Base-by-base conservation (phyloP, 2,113 vertebrate genomes). In the Xyliphius kryptos region DNA sequence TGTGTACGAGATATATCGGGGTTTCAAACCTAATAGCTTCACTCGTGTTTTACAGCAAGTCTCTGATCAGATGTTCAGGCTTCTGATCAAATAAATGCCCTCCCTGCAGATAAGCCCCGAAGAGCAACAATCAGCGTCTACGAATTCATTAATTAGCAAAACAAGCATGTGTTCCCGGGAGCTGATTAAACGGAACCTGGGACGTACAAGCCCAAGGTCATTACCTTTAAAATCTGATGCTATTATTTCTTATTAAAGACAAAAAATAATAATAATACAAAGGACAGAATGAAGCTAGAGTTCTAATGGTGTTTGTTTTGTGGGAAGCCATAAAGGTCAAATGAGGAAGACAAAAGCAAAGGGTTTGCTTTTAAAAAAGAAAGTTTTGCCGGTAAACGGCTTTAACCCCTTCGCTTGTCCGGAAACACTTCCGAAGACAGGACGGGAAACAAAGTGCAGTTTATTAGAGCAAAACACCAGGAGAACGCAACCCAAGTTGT, bases 61-160 rank as follows among this genome's bases (percentile, higher is more conserved):
- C 56, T 58, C 40, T n/a, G 40, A 58, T 58, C 56, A 58, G 56
- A 44, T 58, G 56, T 44, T 58, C 40, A 44, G 40, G 20, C 20
- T 58, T 9, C 56, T 16, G 56, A 58, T 58, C 19, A n/a, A n/a
- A n/a, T n/a, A 22, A 44, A 58, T 7, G 20, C 9, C 0, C 40
- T 58, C 40, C 56, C 40, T 26, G 56, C 11, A 44, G 40, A 44
- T 22, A 12, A 36, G 26, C 12, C 1, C n/a, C 5, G n/a, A 43
- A 62, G 37, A 21, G 8, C 60, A 62, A 41, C 46, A 38, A 61
- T 61, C 58, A 38, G 12, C 16, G 16, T 15, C 17, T 9, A 21
- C n/a, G 20, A 41, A 52, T 21, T 52, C 48, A 20, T 51, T 62
- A 62, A 62, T 62, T 52, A 43, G n/a, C 16, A 6, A 17, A 20